Evolutionary conservation across 2,797 vertebrate genomes (phyloP).

Genomic region (Lycodopsis pacificus): DNA sequence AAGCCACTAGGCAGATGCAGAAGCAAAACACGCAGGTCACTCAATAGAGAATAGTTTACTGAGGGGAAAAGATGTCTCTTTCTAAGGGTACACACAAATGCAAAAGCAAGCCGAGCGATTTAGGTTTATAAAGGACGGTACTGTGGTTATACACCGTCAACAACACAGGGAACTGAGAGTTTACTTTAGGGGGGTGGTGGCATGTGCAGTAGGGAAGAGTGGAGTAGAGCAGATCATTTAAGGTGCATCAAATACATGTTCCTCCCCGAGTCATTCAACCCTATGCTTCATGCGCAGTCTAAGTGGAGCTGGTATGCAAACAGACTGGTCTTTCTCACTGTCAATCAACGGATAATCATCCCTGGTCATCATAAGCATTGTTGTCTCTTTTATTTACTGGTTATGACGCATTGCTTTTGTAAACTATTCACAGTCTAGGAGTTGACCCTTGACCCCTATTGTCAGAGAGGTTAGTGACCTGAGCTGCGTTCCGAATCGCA

Average conservation of each 20-base stretch:
- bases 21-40: constrained; percentile 21
- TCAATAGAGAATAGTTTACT: background rate
- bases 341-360: background rate
- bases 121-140: constrained; percentile 9
- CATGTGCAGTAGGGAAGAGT: background rate
- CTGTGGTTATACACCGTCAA: background rate
- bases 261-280: background rate
- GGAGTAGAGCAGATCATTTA: background rate
- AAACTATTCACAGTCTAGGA: background rate
- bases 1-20: constrained; percentile 7
- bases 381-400: background rate
- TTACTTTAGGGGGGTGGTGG: constrained; percentile 7
- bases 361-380: too few species aligned
- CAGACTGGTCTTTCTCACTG: background rate
- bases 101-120: constrained; percentile 7
- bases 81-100: constrained; percentile 1
- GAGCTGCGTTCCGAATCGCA: background rate
- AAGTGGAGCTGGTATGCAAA: background rate
- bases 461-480: background rate
- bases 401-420: background rate
- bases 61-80: background rate
- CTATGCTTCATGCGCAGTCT: background rate
- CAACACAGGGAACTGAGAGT: constrained; percentile 4
- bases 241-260: background rate
- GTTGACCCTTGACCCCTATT: background rate